A percentile compares a stretch with the other conserved stretches of the same genome.
Evolutionary conservation across 35 echinoderm and acorn worm genomes (phyloP).

Genomic region (Apostichopus californicus): DNA sequence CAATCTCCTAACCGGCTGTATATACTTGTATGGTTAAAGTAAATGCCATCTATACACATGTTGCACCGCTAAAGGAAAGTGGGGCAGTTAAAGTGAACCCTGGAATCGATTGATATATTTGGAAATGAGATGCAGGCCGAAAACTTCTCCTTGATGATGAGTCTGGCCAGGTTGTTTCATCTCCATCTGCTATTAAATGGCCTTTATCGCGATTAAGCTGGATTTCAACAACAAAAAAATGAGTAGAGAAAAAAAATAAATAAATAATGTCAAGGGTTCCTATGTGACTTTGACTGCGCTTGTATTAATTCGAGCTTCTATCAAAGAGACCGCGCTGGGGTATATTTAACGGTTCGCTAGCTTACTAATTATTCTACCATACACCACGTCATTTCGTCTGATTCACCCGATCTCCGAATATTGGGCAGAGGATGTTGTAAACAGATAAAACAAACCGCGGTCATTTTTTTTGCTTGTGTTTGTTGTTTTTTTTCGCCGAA

Average conservation of each 20-base stretch:
- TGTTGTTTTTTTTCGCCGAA: background rate
- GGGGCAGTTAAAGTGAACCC: background rate
- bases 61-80: background rate
- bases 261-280: slow-evolving; percentile 30
- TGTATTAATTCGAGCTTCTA: background rate
- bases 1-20: background rate
- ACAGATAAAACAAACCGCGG: background rate
- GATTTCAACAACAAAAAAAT: background rate
- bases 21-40: background rate
- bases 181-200: slow-evolving; percentile 1
- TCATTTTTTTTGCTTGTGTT: background rate
- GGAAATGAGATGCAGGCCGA: background rate
- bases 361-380: slow-evolving; percentile 41
- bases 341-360: slow-evolving; percentile 16
- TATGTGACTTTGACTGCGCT: slow-evolving; percentile 19
- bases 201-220: slow-evolving; percentile 1
- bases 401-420: background rate
- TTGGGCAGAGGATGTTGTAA: background rate
- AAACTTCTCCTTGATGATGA: background rate
- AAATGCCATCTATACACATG: background rate
- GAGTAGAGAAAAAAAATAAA: background rate
- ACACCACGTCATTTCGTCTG: background rate
- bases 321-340: slow-evolving; percentile 2
- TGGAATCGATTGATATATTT: background rate
- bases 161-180: background rate